phyloP scores from a whole-genome alignment of 1,140 invertebrate species.

The Heliconius himera region DNA sequence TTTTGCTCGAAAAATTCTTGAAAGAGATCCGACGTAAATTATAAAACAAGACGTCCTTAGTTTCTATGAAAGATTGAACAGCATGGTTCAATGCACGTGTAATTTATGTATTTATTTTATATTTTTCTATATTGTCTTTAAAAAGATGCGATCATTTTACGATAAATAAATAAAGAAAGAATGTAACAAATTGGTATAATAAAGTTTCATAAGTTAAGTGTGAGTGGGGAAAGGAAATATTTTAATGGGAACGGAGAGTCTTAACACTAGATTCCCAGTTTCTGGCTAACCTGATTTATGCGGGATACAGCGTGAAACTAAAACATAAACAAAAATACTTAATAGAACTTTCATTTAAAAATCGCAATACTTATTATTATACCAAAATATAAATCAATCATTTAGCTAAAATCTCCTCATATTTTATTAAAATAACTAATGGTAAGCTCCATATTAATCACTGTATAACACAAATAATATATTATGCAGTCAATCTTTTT shows the following conservation, averaged over 20 bases:
- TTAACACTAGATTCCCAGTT: too few relatives aligned
- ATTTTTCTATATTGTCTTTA: not conserved
- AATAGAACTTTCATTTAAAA: too few relatives aligned
- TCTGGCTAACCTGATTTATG: too few relatives aligned
- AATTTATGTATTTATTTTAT: slow-evolving; percentile 4
- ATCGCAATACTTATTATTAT: too few relatives aligned
- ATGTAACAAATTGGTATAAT: not conserved
- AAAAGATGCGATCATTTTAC: not conserved
- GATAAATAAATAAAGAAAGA: not conserved
- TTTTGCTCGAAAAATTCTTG: slow-evolving; percentile 56
- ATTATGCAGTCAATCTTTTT: not conserved
- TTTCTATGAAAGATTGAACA: slow-evolving; percentile 40
- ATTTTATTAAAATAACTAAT: not conserved
- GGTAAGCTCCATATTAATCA: not conserved
- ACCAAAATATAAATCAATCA: too few relatives aligned
- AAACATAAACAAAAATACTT: too few relatives aligned
- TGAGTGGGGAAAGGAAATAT: too few relatives aligned
- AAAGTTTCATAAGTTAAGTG: not conserved
- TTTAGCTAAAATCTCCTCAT: too few relatives aligned
- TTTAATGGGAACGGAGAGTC: too few relatives aligned
- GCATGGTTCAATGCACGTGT: slow-evolving; percentile 39
- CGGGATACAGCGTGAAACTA: too few relatives aligned
- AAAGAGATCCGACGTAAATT: slow-evolving; percentile 56
- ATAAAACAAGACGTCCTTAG: slow-evolving; percentile 53
- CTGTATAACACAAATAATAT: not conserved